Percentiles rank a stretch among this genome's conserved stretches.
phyloP scores from a whole-genome alignment of 1,140 invertebrate genomes.

The Cotesia glomerata region DNA sequence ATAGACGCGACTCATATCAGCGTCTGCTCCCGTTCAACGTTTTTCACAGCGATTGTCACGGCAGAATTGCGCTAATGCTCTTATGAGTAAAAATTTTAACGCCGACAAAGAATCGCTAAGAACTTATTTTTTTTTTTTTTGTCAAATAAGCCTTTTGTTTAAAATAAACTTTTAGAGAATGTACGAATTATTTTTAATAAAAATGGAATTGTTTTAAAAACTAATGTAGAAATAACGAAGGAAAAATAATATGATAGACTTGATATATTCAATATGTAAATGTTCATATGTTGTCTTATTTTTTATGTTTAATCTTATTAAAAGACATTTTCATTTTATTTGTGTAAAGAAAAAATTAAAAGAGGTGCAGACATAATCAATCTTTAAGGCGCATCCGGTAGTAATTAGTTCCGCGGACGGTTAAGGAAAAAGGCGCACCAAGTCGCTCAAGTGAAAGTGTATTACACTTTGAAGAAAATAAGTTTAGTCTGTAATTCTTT shows the following conservation, averaged over 20 bases:
- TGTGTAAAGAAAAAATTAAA: neutral
- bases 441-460: slow-evolving; percentile 29
- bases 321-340: neutral
- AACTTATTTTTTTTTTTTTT: neutral
- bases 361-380: slow-evolving; percentile 26
- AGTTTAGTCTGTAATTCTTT: neutral
- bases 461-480: neutral
- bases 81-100: slow-evolving; percentile 12
- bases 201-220: no score
- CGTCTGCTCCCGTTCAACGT: slow-evolving; percentile 39
- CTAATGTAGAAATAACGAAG: no score
- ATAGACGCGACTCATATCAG: slow-evolving; percentile 34
- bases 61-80: slow-evolving; percentile 34
- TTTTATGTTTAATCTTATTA: neutral
- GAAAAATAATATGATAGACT: no score
- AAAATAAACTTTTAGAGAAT: neutral
- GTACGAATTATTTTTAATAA: no score
- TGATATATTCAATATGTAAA: no score
- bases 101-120: neutral
- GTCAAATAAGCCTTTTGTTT: neutral
- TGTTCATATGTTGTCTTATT: no score
- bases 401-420: slow-evolving; percentile 34
- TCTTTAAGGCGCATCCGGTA: slow-evolving; percentile 30
- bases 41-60: slow-evolving; percentile 34
- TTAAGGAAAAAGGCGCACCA: slow-evolving; percentile 28